Conservation (phyloP, 1,140 invertebrate species). For the Procambarus virginalis region DNA sequence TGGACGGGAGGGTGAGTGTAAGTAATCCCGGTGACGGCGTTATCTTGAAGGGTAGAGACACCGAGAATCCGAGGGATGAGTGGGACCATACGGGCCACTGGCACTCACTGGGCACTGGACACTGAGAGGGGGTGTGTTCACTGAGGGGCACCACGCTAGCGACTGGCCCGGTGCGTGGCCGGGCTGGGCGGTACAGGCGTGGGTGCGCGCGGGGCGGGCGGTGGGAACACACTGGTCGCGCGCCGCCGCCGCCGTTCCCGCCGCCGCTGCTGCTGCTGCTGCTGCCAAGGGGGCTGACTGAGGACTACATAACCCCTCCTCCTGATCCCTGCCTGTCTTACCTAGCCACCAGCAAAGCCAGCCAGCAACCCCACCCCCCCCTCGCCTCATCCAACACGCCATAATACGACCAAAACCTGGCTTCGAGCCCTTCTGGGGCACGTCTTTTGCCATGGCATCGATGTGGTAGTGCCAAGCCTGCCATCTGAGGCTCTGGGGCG, state of each 20-base stretch:
- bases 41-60: constrained; percentile 45
- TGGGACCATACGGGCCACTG: constrained; percentile 25
- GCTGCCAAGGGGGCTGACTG: constrained; percentile 47
- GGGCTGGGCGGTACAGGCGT: constrained; percentile 36
- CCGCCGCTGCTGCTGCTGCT: constrained; percentile 37
- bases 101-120: constrained; percentile 61
- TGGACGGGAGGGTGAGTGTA: neutral
- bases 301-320: constrained; percentile 40
- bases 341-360: constrained; percentile 34
- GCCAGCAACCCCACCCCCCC: neutral
- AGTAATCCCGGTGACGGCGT: constrained; percentile 46
- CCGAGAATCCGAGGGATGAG: neutral
- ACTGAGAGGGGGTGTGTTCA: constrained; percentile 57
- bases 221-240: constrained; percentile 50
- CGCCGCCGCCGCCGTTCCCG: constrained; percentile 37
- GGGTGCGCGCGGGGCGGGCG: constrained; percentile 63
- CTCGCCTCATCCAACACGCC: neutral
- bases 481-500: neutral
- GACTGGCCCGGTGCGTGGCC: constrained; percentile 62
- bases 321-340: neutral
- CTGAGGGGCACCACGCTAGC: constrained; percentile 65
- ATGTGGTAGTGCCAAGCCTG: neutral
- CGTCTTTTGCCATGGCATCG: neutral
- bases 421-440: neutral
- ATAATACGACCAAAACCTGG: neutral